Conservation (phyloP, 2,888 invertebrate genomes). For the Metacarcinus magister region DNA sequence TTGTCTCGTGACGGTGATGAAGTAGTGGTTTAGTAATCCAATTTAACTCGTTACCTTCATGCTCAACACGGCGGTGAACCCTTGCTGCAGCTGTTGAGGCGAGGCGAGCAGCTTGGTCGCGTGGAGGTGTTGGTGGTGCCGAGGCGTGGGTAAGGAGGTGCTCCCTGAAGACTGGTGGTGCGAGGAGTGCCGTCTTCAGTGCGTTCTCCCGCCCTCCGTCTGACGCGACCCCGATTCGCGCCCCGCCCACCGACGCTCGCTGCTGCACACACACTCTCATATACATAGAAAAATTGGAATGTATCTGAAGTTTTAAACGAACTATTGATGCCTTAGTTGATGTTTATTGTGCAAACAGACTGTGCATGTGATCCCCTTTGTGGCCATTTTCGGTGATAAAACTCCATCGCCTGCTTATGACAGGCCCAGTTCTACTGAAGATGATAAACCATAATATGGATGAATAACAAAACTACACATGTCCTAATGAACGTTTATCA, state of each 20-base stretch:
- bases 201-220: not conserved
- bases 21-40: not conserved
- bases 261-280: not conserved
- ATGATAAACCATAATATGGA: not conserved
- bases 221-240: not conserved
- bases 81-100: not conserved
- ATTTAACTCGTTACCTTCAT: not conserved
- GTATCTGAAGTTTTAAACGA: not conserved
- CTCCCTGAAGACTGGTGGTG: not conserved
- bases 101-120: not conserved
- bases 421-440: too few species aligned
- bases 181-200: not conserved
- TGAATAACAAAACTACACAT: not conserved
- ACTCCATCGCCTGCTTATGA: too few species aligned
- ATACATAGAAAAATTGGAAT: not conserved
- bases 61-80: not conserved
- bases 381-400: too few species aligned
- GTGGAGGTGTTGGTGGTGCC: not conserved
- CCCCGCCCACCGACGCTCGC: conserved; percentile 1
- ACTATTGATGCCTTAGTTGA: not conserved
- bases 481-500: not conserved
- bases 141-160: conserved; percentile 21
- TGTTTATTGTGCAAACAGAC: not conserved
- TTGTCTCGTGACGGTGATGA: not conserved
- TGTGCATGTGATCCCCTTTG: too few species aligned